These are phyloP conservation scores for Nomada hirtipes DNA, from an alignment of 2,888 invertebrate genomes.

Conservation along the genomic window DNA sequence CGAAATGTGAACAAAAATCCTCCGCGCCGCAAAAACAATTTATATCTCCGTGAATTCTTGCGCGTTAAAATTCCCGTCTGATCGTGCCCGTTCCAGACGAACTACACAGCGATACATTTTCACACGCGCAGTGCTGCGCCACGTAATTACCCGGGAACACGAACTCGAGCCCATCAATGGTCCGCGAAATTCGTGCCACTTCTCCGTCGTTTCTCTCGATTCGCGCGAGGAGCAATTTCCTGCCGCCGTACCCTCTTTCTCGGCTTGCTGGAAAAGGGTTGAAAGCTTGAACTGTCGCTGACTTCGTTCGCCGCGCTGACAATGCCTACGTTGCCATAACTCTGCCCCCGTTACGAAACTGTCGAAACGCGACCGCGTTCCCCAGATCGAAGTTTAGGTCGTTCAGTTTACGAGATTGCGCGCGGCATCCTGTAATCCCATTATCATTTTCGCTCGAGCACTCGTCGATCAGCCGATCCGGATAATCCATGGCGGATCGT, in stretches of 20 bases:
- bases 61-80: no score
- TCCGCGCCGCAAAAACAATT: no score
- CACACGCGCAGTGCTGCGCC: background rate
- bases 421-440: constrained; percentile 46
- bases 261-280: background rate
- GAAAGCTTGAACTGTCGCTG: constrained; percentile 1
- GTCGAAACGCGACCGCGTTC: constrained; percentile 61
- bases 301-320: constrained; percentile 34
- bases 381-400: constrained; percentile 46
- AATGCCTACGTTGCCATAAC: constrained; percentile 56
- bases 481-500: constrained; percentile 17
- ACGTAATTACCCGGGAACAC: constrained; percentile 9
- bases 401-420: constrained; percentile 52
- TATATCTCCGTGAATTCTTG: no score
- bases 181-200: constrained; percentile 8
- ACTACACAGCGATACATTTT: background rate
- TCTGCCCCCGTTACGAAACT: constrained; percentile 34
- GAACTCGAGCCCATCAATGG: background rate
- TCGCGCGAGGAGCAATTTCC: constrained; percentile 37
- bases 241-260: constrained; percentile 33
- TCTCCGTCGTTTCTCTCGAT: background rate
- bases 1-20: no score
- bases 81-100: no score
- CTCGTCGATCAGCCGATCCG: constrained; percentile 29
- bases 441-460: constrained; percentile 52